Base-by-base conservation (phyloP, 1,140 invertebrate species). In the Pararge aegeria region DNA sequence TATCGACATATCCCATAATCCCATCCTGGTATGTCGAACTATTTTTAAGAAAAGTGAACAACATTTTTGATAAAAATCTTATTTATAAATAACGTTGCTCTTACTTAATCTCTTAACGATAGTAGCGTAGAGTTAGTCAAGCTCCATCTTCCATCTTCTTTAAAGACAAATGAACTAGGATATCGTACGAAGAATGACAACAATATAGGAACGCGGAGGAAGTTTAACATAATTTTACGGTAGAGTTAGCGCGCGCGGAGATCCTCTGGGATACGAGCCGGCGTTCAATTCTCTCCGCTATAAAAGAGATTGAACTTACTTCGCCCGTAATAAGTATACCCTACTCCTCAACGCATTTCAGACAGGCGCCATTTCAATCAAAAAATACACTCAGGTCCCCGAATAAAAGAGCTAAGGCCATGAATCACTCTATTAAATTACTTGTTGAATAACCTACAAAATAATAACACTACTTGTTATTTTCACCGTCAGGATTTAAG, bases 271-370 rank as follows among this genome's bases (percentile, higher is more conserved):
- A 78, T 80, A 71, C 69, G 70, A 74, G 61, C 53, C 59, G 65
- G 50, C 71, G 73, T 82, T 75, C 76, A 74, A 83, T 84, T 80
- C 81, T 72, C 58, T 61, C 56, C 61, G 67, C 78, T 78, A 78
- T 88, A 86, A 86, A 86, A 83, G 72, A 85, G 80, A 88, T 88
- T 85, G 81, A 83, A 81, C 75, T 85, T 75, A 77, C 78, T 79
- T 74, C 66, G 66, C 68, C 70, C 66, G 75, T 80, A 83, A 82
- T 83, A 84, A 82, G 79, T 73, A 80, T 63, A 55, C 68, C 65
- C 60, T 68, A 56, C 68, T 79, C 58, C 72, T 68, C 42, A 63
- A 52, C 55, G 71, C 69, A 74, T 66, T 71, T 72, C 63, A 65
- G 64, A 65, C 74, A 55, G 63, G 57, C 49, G 68, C 68, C 62